Percentiles rank a stretch among this genome's conserved stretches.
These are phyloP conservation scores for Dasyprocta punctata DNA, from an alignment of 2,113 vertebrate genomes.

Conservation along the genomic window DNA sequence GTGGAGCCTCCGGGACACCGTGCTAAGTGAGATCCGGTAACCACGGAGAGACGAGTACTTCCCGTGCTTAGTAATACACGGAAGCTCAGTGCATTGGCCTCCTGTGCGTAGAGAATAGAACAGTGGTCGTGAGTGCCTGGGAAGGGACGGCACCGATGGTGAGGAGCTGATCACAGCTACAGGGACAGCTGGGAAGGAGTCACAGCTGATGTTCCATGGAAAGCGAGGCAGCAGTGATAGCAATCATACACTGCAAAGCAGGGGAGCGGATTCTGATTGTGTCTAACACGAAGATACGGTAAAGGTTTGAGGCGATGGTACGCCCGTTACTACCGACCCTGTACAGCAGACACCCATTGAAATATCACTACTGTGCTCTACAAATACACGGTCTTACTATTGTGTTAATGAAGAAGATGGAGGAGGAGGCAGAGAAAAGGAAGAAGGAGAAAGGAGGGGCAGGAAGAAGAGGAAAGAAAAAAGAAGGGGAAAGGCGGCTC, in stretches of 20 bases:
- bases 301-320: not conserved
- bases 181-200: not conserved
- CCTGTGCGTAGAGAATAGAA: not conserved
- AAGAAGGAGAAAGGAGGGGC: not conserved
- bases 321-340: not conserved
- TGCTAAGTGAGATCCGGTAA: not conserved
- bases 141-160: not conserved
- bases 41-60: not conserved
- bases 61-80: too few relatives aligned
- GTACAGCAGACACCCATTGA: not conserved
- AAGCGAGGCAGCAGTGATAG: too few relatives aligned
- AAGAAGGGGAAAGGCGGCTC: too few relatives aligned
- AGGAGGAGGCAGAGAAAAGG: not conserved
- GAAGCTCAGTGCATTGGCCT: not conserved
- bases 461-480: not conserved
- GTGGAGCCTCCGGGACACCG: not conserved
- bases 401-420: not conserved
- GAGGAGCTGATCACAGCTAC: not conserved
- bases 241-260: not conserved
- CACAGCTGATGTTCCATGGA: not conserved
- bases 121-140: not conserved
- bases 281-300: not conserved
- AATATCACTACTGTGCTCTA: not conserved
- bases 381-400: not conserved
- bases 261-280: not conserved